Evolutionary conservation across 2,113 vertebrate genomes (phyloP), one percentile per base, ranked within the genome.

Genomic region (Osmerus eperlanus): DNA sequence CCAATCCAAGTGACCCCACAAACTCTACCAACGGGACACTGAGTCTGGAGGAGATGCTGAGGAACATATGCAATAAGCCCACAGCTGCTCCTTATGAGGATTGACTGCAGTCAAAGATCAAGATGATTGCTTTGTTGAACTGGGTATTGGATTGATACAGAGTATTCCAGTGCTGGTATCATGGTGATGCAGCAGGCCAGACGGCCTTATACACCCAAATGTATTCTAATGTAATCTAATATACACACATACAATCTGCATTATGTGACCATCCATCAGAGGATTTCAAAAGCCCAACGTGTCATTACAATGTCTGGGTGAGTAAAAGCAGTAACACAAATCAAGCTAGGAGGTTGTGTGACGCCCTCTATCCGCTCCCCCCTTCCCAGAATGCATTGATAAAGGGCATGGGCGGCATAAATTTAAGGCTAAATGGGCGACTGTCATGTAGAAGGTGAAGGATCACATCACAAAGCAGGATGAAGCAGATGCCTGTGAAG

Each of bases 361-460:
- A 94, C 90, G 88, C 91, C 92, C 92, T 89, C 93, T 88, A 89
- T 92, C 91, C 91, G 79, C 81, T 89, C 86, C 84, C 12, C 66
- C 29, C 32, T 36, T 59, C 47, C 64, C 85, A 90, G 67, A 86
- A 91, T 74, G 90, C 94, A 93, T 66, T 82, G 86, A 87, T 90
- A 88, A 92, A 92, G 88, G 87, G 85, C 88, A 88, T 71, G 78
- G 84, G 83, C 79, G 85, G 88, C 89, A 90, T 90, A 90, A 88
- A 90, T 90, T 90, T 81, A 73, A 53, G 78, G 78, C 83, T 91
- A 87, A 88, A 88, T 87, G 81, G 85, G 78, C 83, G 68, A 77
- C 85, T 89, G 86, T 87, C 89, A 87, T 85, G 88, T 86, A 81
- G 83, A 79, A 80, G 86, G 82, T 90, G 88, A 91, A 77, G 81